Evolutionary conservation across 2,113 vertebrate species (phyloP), one percentile per base, ranked within the genome.

Genomic region (Cromileptes altivelis): DNA sequence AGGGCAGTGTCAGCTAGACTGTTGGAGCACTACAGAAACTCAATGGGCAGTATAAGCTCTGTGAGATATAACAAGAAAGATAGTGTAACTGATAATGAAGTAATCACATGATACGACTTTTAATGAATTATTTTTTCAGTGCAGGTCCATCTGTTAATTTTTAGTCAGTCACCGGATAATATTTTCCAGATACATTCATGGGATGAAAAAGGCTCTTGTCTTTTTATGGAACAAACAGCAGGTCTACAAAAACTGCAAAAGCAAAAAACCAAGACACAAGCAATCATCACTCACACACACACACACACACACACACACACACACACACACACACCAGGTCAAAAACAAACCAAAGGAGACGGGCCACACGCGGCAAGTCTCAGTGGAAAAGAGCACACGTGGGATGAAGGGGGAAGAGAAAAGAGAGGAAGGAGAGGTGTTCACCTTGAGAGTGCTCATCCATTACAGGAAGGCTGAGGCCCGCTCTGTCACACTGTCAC

Each of bases 401-500:
- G 82, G 87, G 88, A 92, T 75, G 85, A 90, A 78, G 69, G 81
- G 85, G 78, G 82, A 25, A 75, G 74, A 67, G 79, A 70, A 86
- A 71, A 84, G 72, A 77, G 69, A 60, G 75, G 64, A 85, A 88
- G 85, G 82, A 85, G 88, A 84, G 89, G 91, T 91, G 89, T 93
- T 95, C 93, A 95, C 95, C 95, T 95, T 96, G 95, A 95, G 92
- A 91, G 92, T 90, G 94, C 92, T 94, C 95, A 96, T 96, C 95
- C 93, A 95, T 96, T 95, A 95, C 94, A 91, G 90, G 72, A 83
- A 91, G 89, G 87, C 90, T 92, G 88, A 94, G 92, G 92, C 92
- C 92, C 87, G 90, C 94, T 94, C 94, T 94, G 95, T 95, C 95
- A 95, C 94, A 93, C 95, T 95, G 94, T 95, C 95, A 95, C 91